A percentile compares a stretch with the other conserved stretches of the same genome.
Conservation (phyloP, 2,113 vertebrate genomes). For the Puffinus mauretanicus region DNA sequence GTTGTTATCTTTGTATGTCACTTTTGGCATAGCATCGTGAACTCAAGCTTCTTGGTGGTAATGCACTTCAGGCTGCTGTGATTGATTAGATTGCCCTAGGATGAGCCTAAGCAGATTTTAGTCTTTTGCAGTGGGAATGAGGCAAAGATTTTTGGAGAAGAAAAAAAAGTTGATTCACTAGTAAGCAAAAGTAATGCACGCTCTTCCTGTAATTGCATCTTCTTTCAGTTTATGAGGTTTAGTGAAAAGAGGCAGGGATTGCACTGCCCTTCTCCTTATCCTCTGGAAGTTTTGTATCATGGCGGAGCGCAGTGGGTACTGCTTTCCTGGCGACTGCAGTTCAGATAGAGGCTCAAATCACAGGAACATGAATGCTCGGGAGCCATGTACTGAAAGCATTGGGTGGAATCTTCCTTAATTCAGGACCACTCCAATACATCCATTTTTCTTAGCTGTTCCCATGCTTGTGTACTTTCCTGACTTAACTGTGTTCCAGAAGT, state of each 20-base stretch:
- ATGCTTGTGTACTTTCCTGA: not conserved
- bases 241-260: not conserved
- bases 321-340: not conserved
- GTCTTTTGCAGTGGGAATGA: not conserved
- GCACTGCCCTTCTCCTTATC: not conserved
- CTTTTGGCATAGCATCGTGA: not conserved
- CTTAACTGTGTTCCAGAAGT: not conserved
- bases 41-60: not conserved
- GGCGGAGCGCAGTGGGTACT: not conserved
- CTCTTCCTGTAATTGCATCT: not conserved
- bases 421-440: not conserved
- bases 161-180: not conserved
- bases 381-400: not conserved
- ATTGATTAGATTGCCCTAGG: not conserved
- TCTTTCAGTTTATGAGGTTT: not conserved
- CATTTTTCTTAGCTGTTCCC: constrained; percentile 5
- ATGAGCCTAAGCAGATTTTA: not conserved
- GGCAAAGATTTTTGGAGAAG: not conserved
- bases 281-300: not conserved
- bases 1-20: not conserved
- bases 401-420: not conserved
- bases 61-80: not conserved
- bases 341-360: not conserved
- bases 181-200: not conserved
- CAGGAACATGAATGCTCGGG: not conserved